Evolutionary conservation across 2,888 invertebrate species (phyloP).

Genomic region (Lycophotia porphyrea): DNA sequence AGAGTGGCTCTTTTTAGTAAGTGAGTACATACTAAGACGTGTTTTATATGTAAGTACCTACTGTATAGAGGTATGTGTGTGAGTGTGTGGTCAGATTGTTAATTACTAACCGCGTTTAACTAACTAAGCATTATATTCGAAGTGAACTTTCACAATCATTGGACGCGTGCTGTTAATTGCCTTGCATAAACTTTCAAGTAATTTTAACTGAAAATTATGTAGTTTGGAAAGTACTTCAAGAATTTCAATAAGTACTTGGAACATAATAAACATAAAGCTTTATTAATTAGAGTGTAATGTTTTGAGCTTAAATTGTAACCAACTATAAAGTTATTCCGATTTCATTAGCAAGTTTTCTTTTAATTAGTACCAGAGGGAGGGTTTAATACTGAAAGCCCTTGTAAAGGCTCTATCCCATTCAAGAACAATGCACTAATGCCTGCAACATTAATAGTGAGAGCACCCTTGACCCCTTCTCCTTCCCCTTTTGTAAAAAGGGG

Average conservation of each 20-base stretch:
- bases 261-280: conserved; percentile 18
- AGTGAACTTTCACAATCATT: conserved; percentile 36
- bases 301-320: conserved; percentile 1
- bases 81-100: conserved; percentile 27
- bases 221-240: conserved; percentile 16
- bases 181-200: conserved; percentile 23
- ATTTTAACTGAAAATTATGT: conserved; percentile 13
- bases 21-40: not conserved
- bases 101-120: conserved; percentile 39
- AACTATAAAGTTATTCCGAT: not conserved
- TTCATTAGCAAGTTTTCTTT: not conserved
- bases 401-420: not conserved
- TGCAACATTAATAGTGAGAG: conserved; percentile 14
- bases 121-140: conserved; percentile 24
- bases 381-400: conserved; percentile 1
- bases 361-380: not conserved
- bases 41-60: not conserved
- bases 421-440: conserved; percentile 3
- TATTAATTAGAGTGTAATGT: not conserved
- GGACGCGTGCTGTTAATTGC: conserved; percentile 31
- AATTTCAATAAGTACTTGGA: conserved; percentile 29
- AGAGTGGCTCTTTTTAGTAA: not conserved
- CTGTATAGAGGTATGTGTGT: not conserved
- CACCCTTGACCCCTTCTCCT: not conserved
- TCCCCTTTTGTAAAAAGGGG: not conserved